These are phyloP conservation scores for Cephus pygmeus DNA, from an alignment of 2,888 invertebrate species.

Conservation along the genomic window DNA sequence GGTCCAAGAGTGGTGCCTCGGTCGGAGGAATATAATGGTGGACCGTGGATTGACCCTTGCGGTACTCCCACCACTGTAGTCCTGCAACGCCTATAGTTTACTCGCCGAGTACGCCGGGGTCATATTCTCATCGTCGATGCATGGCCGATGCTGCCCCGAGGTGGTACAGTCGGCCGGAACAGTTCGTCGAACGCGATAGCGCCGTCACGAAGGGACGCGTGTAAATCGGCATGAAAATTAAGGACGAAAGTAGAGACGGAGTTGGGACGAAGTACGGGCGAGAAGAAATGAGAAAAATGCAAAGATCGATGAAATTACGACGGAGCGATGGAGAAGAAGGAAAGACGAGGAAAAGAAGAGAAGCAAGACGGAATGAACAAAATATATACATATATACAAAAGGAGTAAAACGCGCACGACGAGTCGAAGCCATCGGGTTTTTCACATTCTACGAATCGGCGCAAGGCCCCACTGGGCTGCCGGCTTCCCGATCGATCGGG, in stretches of 20 bases:
- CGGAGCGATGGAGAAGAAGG: background rate
- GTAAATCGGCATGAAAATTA: background rate
- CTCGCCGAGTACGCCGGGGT: slow-evolving; percentile 49
- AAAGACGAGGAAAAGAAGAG: background rate
- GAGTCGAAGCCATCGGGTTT: background rate
- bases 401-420: background rate
- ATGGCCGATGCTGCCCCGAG: slow-evolving; percentile 16
- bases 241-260: background rate
- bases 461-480: background rate
- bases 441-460: background rate
- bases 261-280: background rate
- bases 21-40: slow-evolving; percentile 54
- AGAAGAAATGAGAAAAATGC: background rate
- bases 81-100: slow-evolving; percentile 38
- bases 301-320: background rate
- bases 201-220: background rate
- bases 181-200: background rate
- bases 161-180: slow-evolving; percentile 8
- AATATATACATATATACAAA: background rate
- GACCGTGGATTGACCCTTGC: slow-evolving; percentile 64
- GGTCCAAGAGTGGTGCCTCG: slow-evolving; percentile 32
- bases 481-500: background rate
- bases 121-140: slow-evolving; percentile 62
- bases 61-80: slow-evolving; percentile 59
- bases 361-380: slow-evolving; percentile 9